Conservation (phyloP, 2,888 invertebrate genomes). For the Chaitophorus viminalis region DNA sequence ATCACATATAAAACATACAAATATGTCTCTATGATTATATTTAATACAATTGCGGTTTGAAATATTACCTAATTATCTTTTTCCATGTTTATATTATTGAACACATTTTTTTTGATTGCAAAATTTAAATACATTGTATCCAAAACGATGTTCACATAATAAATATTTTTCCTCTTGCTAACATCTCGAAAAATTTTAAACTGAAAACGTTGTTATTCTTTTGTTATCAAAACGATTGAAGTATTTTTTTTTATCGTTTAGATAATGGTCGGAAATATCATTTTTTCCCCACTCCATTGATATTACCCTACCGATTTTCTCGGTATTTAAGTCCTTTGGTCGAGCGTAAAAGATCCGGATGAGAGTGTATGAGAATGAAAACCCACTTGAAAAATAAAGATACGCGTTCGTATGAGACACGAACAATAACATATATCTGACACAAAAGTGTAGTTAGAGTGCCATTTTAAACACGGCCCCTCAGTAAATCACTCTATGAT, state of each 20-base stretch:
- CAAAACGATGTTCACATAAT: too few species aligned
- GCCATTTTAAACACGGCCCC: constrained; percentile 49
- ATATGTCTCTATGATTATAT: too few species aligned
- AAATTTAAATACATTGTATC: too few species aligned
- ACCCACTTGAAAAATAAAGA: constrained; percentile 49
- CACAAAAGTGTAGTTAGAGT: constrained; percentile 52
- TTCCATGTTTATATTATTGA: too few species aligned
- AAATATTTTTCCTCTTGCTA: not conserved
- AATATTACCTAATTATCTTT: too few species aligned
- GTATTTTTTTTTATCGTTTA: not conserved
- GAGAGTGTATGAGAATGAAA: constrained; percentile 32
- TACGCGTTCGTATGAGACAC: constrained; percentile 34
- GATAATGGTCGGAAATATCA: not conserved
- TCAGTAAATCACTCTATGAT: constrained; percentile 39
- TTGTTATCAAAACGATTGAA: not conserved
- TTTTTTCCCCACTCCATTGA: not conserved
- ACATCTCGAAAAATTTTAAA: not conserved
- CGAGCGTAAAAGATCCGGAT: not conserved
- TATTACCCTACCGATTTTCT: constrained; percentile 28
- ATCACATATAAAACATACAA: too few species aligned
- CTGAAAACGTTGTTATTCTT: not conserved
- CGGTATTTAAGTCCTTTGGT: constrained; percentile 41
- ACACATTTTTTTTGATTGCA: too few species aligned
- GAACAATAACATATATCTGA: constrained; percentile 56
- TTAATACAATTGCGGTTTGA: too few species aligned